A percentile compares a stretch with the other conserved stretches of the same genome.
phyloP scores from a whole-genome alignment of 2,888 invertebrate species.

The Phaedon cochleariae region DNA sequence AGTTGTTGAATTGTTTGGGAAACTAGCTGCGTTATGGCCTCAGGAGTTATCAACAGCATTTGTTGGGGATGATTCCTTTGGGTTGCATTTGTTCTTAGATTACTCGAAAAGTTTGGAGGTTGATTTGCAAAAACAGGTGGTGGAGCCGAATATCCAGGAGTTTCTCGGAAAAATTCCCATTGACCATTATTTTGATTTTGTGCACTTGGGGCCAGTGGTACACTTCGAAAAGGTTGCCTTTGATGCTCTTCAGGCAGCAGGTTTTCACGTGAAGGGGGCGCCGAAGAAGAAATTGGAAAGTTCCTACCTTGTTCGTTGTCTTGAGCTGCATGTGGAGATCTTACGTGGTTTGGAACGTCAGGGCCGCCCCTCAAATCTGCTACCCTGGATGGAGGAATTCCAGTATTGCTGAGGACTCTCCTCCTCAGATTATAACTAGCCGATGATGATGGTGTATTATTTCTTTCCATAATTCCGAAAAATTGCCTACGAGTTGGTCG shows the following conservation, averaged over 20 bases:
- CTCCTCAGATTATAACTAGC: not conserved
- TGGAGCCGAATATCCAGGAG: not conserved
- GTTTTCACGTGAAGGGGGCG: not conserved
- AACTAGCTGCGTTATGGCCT: not conserved
- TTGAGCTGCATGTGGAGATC: not conserved
- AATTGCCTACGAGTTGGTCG: not conserved
- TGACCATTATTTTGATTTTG: not conserved
- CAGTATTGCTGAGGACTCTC: not conserved
- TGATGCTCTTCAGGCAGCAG: not conserved
- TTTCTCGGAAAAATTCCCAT: not conserved
- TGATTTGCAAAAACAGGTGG: not conserved
- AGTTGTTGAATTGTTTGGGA: not conserved
- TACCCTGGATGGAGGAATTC: not conserved
- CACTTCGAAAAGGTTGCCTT: not conserved
- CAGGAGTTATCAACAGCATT: not conserved
- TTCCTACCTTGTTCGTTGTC: not conserved
- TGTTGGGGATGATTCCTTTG: not conserved
- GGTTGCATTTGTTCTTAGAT: not conserved
- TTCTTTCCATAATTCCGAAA: not conserved
- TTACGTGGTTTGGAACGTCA: not conserved
- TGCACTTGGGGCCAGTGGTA: not conserved
- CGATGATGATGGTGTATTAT: not conserved
- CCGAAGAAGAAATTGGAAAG: not conserved
- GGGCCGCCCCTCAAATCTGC: not conserved
- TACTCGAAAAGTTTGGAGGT: not conserved